Evolutionary conservation across 2,888 invertebrate species (phyloP), one percentile per base, ranked within the genome.

Genomic region (Synergus gifuensis): DNA sequence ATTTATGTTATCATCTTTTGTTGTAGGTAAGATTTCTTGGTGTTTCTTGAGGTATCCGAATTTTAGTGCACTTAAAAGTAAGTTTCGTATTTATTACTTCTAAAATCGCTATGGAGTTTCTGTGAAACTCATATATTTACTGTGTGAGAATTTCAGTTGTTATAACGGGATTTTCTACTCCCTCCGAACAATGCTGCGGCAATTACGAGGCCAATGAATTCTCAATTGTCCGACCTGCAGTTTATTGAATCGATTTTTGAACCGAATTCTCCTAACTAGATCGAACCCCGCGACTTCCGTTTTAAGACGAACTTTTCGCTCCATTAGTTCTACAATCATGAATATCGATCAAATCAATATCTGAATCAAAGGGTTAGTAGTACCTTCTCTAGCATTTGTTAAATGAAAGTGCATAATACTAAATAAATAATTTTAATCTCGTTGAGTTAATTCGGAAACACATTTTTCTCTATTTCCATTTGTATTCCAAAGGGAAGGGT

Each of bases 251-350:
- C 42, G 42, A 42, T 66, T 66, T 66, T 42, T 42, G 42, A 40
- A 66, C 42, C 18, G n/a, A 66, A 40, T 42, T 42, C 63, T 63
- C 8, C 16, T 63, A 36, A 63, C 63, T 28, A 63, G 16, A 36
- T 36, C 36, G 36, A 9, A 7, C 63, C 14, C 40, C 3, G 9
- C 40, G 40, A 66, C 9, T 66, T 42, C 64, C 42, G 16, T n/a
- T 42, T 36, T 66, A 42, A 36, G 69, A 54, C 8, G 49, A 73
- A 49, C 49, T 73, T 11, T 73, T 16, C 36, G 46, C 49, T 73
- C 28, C n/a, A 73, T 49, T 73, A 54, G 22, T 73, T n/a, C n/a
- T 36, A 22, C 69, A 73, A 54, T 73, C 22, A n/a, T 22, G 49
- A 73, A 54, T 36, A 73, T 73, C 49, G 69, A 28, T 28, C n/a